Base-by-base conservation (phyloP, 1,140 invertebrate genomes). In the Hyles euphorbiae region DNA sequence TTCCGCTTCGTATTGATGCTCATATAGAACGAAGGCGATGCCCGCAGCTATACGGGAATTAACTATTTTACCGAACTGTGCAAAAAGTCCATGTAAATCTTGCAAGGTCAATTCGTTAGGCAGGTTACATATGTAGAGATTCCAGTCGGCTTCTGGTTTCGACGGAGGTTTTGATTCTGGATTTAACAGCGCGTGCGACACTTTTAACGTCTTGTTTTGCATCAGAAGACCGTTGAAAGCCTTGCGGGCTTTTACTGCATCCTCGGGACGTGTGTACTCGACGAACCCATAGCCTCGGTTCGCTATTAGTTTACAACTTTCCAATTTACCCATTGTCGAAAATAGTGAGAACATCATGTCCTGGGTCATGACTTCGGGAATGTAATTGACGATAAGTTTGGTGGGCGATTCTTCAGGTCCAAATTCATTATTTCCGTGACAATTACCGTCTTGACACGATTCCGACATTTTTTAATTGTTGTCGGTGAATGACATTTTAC, bases 401-500 rank as follows among this genome's bases (percentile, higher is more conserved):
- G 89, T 90, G 74, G 89, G 88, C 77, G 89, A 90, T 87, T 90
- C 89, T 60, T 89, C 88, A 59, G 86, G 80, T 67, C 87, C 84
- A 85, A 75, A 88, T 85, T 89, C 87, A 77, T 82, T 87, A 88
- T 77, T 87, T 87, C 84, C 88, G 77, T 90, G 88, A 89, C 87
- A 89, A 90, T 88, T 89, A 88, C 80, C 85, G 82, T 89, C 87
- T 83, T 90, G 87, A 90, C 87, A 90, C 87, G 86, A 87, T 88
- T 89, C 88, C 86, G 87, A 89, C 87, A 89, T 89, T 90, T 90
- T 89, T 90, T 89, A 90, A 87, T 90, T 88, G 86, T 88, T 88
- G 86, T 86, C 81, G 75, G 74, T 65, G 76, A 84, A 86, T 88
- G 86, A 88, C 86, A 88, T 88, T 85, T 85, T 68, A 60, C 65